A percentile compares a stretch with the other conserved stretches of the same genome.
Conservation (phyloP, 2,113 vertebrate genomes). For the Eublepharis macularius region DNA sequence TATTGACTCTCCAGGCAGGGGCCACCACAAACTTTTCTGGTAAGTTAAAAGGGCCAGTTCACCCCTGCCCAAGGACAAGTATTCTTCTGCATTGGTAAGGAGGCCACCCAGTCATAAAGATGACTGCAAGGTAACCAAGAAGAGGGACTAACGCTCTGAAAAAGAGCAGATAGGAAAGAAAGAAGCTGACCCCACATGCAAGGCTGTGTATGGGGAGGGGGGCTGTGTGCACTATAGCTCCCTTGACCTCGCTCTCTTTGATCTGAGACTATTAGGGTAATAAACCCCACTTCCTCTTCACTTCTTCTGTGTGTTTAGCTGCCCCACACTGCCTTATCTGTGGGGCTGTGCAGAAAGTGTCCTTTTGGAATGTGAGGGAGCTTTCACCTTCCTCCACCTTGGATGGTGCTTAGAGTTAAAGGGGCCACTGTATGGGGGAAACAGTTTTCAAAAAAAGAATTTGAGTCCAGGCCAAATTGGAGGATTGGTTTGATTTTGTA, state of each 20-base stretch:
- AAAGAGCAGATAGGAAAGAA: background rate
- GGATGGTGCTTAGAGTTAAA: background rate
- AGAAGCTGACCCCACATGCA: background rate
- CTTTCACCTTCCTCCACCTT: background rate
- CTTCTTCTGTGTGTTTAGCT: background rate
- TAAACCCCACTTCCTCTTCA: background rate
- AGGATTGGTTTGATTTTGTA: constrained; percentile 23
- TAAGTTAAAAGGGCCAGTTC: no score
- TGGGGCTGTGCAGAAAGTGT: background rate
- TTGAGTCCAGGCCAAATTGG: background rate
- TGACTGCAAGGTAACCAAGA: background rate
- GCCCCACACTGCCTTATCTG: background rate
- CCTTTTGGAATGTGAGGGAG: background rate
- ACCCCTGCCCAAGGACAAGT: no score
- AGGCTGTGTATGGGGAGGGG: background rate
- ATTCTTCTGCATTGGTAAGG: background rate
- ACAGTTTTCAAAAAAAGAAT: background rate
- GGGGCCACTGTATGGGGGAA: background rate
- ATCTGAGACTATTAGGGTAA: background rate
- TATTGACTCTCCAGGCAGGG: no score
- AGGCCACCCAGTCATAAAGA: background rate
- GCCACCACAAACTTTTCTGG: no score
- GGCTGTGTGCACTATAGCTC: background rate
- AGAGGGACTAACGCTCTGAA: background rate
- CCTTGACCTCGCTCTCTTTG: background rate